Percentiles rank a stretch among this genome's conserved stretches.
Evolutionary conservation across 2,888 invertebrate species (phyloP).

Genomic region (Heliconius erato): DNA sequence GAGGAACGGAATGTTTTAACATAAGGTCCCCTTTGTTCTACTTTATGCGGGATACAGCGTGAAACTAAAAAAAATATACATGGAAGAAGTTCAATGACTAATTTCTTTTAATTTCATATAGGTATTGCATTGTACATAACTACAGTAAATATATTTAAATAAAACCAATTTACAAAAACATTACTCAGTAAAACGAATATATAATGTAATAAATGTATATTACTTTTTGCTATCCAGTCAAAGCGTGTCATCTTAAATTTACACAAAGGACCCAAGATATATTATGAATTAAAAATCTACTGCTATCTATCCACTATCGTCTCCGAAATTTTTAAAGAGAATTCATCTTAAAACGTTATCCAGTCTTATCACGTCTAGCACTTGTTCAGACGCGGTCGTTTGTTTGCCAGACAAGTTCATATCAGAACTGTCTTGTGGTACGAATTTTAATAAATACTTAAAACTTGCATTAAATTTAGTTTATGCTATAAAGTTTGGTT

Average conservation of each 20-base stretch:
- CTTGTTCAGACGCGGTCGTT: conserved; percentile 35
- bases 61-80: too few species aligned
- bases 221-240: background rate
- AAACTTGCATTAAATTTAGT: background rate
- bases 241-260: conserved; percentile 1
- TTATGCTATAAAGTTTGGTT: background rate
- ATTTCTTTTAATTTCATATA: background rate
- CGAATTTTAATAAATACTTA: conserved; percentile 39
- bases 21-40: too few species aligned
- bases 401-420: conserved; percentile 43
- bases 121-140: background rate
- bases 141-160: background rate
- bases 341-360: conserved; percentile 21
- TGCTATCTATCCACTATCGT: conserved; percentile 7
- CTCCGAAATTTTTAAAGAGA: conserved; percentile 14
- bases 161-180: background rate
- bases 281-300: conserved; percentile 22
- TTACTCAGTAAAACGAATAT: background rate
- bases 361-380: conserved; percentile 40
- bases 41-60: too few species aligned
- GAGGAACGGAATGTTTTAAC: too few species aligned
- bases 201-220: background rate
- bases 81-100: background rate
- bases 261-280: background rate
- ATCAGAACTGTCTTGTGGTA: conserved; percentile 37